These are phyloP conservation scores for Galerucella pusilla DNA, from an alignment of 2,888 invertebrate species.

Conservation along the genomic window DNA sequence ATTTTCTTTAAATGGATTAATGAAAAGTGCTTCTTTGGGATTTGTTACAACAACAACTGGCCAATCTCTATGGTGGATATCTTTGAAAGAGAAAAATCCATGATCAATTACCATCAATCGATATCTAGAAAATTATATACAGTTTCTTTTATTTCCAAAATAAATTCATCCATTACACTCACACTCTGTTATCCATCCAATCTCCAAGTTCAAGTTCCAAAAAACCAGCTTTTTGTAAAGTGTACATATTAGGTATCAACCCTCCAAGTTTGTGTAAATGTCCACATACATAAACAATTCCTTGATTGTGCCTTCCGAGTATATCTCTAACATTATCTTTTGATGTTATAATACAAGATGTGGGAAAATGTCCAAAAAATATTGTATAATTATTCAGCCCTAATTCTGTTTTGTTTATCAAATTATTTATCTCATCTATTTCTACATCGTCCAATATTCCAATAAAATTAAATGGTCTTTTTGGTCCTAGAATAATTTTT, in stretches of 20 bases:
- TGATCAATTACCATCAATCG: conserved; percentile 89
- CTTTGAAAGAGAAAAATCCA: conserved; percentile 87
- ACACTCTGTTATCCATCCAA: conserved; percentile 92
- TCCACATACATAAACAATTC: conserved; percentile 86
- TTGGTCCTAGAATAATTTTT: conserved; percentile 63
- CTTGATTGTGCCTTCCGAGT: conserved; percentile 71
- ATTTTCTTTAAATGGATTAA: conserved; percentile 81
- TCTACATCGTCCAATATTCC: conserved; percentile 75
- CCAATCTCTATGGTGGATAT: conserved; percentile 81
- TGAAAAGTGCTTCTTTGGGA: conserved; percentile 86
- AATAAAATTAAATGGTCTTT: conserved; percentile 91
- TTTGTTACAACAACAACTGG: conserved; percentile 87
- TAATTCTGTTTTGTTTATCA: conserved; percentile 69
- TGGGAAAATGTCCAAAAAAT: conserved; percentile 93
- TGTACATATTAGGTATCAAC: conserved; percentile 85
- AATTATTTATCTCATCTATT: conserved; percentile 69
- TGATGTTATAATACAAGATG: conserved; percentile 81
- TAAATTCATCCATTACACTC: conserved; percentile 71
- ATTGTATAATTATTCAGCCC: conserved; percentile 72
- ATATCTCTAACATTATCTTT: conserved; percentile 68
- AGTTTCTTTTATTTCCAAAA: conserved; percentile 54
- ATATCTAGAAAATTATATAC: conserved; percentile 68
- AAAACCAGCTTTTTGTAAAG: conserved; percentile 83
- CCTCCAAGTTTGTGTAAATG: conserved; percentile 89
- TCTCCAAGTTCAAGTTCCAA: conserved; percentile 91